Evolutionary conservation across 2,888 invertebrate genomes (phyloP).

Genomic region (Ichneumoninae sp.): DNA sequence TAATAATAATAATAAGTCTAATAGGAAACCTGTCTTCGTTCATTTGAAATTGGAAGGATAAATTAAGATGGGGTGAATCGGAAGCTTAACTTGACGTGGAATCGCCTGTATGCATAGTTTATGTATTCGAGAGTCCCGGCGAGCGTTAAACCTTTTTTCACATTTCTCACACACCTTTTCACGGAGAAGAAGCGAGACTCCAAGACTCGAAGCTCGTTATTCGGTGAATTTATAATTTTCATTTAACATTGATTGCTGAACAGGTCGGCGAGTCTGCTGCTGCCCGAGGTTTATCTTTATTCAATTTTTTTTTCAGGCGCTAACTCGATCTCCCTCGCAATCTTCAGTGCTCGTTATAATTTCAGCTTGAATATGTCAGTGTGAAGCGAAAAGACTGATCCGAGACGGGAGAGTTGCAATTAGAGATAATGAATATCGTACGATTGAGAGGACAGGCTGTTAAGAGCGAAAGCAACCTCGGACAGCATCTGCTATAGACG

Average conservation of each 20-base stretch:
- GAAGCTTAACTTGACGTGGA: neutral
- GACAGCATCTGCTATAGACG: neutral
- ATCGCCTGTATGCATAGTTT: neutral
- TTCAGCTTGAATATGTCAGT: neutral
- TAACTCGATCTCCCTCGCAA: constrained; percentile 7
- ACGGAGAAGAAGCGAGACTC: neutral
- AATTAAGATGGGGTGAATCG: neutral
- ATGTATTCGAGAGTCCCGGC: neutral
- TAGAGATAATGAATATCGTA: constrained; percentile 29
- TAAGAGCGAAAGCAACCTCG: neutral
- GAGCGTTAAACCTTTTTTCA: constrained; percentile 11
- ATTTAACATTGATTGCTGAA: constrained; percentile 41
- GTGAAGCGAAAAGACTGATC: neutral
- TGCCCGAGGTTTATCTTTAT: constrained; percentile 26
- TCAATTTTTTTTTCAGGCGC: constrained; percentile 18
- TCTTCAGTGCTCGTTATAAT: constrained; percentile 15
- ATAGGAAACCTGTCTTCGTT: neutral
- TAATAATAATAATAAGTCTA: neutral
- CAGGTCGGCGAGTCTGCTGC: constrained; percentile 25
- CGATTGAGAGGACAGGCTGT: constrained; percentile 17
- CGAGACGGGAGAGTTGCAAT: neutral
- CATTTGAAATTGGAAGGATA: neutral
- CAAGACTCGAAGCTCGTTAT: constrained; percentile 18
- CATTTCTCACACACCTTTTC: neutral
- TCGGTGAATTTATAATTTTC: constrained; percentile 43